These are phyloP conservation scores for Trachythela sp. DNA, from an alignment of 64 coral and sea anemone species.

Conservation along the genomic window DNA sequence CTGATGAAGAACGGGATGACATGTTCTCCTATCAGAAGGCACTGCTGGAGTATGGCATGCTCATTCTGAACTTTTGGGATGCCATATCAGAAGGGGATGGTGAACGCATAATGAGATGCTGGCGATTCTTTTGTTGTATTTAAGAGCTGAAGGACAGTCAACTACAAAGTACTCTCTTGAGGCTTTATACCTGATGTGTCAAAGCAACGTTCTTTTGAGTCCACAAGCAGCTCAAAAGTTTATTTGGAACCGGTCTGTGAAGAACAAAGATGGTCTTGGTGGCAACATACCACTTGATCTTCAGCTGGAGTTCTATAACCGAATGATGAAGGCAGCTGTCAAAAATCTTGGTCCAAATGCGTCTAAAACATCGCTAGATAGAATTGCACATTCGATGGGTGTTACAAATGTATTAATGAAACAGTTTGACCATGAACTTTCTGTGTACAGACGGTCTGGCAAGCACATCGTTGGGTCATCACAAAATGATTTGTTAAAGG, in stretches of 20 bases:
- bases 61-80: slow-evolving; percentile 36
- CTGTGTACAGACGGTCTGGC: slow-evolving; percentile 33
- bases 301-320: slow-evolving; percentile 57
- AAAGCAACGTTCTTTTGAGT: slow-evolving; percentile 56
- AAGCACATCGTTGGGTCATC: too few species aligned
- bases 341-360: slow-evolving; percentile 71
- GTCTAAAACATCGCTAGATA: slow-evolving; percentile 46
- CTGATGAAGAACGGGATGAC: slow-evolving; percentile 1
- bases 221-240: slow-evolving; percentile 56
- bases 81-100: slow-evolving; percentile 28
- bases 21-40: slow-evolving; percentile 3
- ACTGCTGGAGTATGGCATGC: slow-evolving; percentile 24
- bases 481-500: too few species aligned
- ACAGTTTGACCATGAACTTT: slow-evolving; percentile 57
- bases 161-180: slow-evolving; percentile 55
- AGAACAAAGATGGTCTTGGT: slow-evolving; percentile 41
- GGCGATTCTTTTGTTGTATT: slow-evolving; percentile 40
- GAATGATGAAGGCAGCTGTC: slow-evolving; percentile 51
- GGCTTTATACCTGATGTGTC: slow-evolving; percentile 51
- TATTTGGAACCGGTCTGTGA: slow-evolving; percentile 61
- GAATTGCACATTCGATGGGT: slow-evolving; percentile 55
- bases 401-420: slow-evolving; percentile 51
- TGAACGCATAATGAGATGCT: slow-evolving; percentile 14
- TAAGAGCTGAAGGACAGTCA: slow-evolving; percentile 44
- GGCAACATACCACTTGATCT: slow-evolving; percentile 78